Conservation (phyloP, 2,113 vertebrate species). For the Gracilinanus agilis region DNA sequence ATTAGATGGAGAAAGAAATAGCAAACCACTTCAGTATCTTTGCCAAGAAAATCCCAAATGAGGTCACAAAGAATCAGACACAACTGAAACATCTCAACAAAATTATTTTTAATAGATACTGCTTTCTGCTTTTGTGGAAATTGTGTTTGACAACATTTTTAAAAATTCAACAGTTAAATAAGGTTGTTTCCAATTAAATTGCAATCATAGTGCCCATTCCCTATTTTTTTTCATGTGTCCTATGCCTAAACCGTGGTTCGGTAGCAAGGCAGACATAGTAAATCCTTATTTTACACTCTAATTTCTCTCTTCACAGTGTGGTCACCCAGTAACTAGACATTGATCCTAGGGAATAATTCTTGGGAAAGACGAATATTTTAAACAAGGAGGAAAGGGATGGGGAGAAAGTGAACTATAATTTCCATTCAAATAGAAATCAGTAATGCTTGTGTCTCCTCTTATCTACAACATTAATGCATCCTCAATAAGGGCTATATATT, state of each 20-base stretch:
- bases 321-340: background rate
- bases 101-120: background rate
- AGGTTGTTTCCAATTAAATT: background rate
- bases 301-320: background rate
- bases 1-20: too few relatives aligned
- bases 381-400: constrained; percentile 34
- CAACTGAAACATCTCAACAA: too few relatives aligned
- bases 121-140: constrained; percentile 17
- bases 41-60: too few relatives aligned
- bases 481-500: constrained; percentile 62
- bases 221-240: background rate
- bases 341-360: constrained; percentile 36
- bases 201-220: background rate
- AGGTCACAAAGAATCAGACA: too few relatives aligned
- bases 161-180: background rate
- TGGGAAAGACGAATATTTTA: constrained; percentile 31
- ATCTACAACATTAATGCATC: constrained; percentile 63
- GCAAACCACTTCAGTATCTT: too few relatives aligned
- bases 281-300: background rate
- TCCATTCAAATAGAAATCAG: constrained; percentile 64
- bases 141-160: constrained; percentile 10
- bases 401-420: constrained; percentile 54
- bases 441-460: constrained; percentile 59
- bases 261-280: background rate
- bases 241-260: background rate